Evolutionary conservation across 2,797 vertebrate species (phyloP).

Genomic region (Pygocentrus nattereri): DNA sequence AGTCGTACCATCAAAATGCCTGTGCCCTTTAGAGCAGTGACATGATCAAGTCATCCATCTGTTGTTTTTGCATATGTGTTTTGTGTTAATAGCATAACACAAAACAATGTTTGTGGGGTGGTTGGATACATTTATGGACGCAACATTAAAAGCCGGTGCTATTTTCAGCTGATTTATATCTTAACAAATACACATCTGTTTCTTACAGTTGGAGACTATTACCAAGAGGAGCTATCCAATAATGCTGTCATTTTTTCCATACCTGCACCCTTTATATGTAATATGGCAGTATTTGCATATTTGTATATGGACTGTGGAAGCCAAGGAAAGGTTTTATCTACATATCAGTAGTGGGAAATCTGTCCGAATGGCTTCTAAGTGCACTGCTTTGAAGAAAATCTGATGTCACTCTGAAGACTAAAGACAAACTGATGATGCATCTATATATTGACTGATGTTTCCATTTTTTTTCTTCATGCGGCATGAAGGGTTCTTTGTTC

Average conservation of each 20-base stretch:
- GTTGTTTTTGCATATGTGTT: not conserved
- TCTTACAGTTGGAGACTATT: no score
- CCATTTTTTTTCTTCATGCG: not conserved
- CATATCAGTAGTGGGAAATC: no score
- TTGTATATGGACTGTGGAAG: no score
- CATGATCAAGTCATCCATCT: not conserved
- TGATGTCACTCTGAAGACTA: not conserved
- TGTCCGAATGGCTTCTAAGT: no score
- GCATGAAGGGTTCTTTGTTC: not conserved
- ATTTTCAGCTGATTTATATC: no score
- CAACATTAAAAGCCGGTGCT: no score
- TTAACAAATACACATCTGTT: no score
- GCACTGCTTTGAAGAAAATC: not conserved
- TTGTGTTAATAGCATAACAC: no score
- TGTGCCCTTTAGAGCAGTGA: not conserved
- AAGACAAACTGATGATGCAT: not conserved
- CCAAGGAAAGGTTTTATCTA: no score
- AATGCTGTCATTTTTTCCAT: not conserved
- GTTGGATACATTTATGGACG: no score
- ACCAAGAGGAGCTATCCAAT: no score
- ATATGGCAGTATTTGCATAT: not conserved
- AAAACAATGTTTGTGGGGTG: no score
- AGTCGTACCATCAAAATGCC: not conserved
- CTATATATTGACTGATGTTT: not conserved
- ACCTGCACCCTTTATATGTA: not conserved